Conservation (phyloP, 2,888 invertebrate genomes). For the Himalopsyche japonica region DNA sequence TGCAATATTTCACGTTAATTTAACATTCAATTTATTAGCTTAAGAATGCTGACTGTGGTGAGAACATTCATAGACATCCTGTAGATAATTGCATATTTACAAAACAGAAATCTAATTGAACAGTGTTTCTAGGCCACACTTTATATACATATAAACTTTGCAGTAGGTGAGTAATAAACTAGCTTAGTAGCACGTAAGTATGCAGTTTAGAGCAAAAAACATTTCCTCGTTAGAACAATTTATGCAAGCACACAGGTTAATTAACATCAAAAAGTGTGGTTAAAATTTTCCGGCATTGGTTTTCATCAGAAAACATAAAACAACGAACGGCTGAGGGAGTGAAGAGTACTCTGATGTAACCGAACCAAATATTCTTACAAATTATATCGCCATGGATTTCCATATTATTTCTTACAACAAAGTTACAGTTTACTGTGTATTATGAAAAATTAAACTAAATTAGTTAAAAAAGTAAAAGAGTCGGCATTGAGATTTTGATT, state of each 20-base stretch:
- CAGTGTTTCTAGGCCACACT: neutral
- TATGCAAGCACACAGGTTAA: neutral
- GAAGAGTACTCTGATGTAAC: no score
- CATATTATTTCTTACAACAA: no score
- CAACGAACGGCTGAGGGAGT: neutral
- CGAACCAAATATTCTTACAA: no score
- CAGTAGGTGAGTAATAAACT: neutral
- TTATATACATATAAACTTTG: neutral
- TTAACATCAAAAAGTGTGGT: neutral
- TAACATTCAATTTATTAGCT: no score
- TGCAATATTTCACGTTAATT: no score
- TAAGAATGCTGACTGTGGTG: neutral
- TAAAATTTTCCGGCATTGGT: neutral
- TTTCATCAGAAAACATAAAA: neutral
- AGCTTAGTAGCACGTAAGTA: neutral
- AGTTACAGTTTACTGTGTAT: no score
- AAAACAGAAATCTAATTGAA: neutral
- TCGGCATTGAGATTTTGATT: no score
- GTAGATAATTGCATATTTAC: neutral
- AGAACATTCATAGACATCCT: neutral
- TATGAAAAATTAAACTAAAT: no score
- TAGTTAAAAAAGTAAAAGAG: no score
- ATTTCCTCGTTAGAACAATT: neutral
- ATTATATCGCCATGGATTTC: no score
- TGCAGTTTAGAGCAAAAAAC: neutral